Conservation (phyloP, 2,113 vertebrate genomes). For the Etheostoma cragini region DNA sequence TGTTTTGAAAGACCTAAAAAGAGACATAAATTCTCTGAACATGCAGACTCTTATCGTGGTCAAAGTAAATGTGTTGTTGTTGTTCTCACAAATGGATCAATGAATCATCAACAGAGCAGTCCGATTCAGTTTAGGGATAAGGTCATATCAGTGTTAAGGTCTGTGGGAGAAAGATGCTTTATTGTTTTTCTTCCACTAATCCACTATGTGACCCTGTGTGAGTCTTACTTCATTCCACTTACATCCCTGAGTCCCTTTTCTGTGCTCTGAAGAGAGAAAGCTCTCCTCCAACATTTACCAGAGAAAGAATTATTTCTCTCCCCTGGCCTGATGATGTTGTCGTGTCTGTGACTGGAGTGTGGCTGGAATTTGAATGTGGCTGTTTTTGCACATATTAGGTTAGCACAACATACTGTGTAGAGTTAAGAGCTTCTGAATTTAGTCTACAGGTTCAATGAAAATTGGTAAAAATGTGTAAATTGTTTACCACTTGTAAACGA, state of each 20-base stretch:
- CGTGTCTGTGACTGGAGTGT: constrained; percentile 37
- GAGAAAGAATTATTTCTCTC: constrained; percentile 44
- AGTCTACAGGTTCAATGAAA: not conserved
- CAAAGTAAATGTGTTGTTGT: constrained; percentile 16
- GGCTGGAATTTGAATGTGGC: constrained; percentile 55
- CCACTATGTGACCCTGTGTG: constrained; percentile 25
- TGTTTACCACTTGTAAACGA: not conserved
- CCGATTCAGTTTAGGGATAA: constrained; percentile 31
- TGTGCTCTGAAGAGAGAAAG: not conserved
- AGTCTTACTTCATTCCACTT: constrained; percentile 17
- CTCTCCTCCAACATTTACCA: constrained; percentile 35
- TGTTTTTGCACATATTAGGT: constrained; percentile 23
- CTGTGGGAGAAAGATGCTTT: constrained; percentile 21
- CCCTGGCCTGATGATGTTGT: constrained; percentile 53
- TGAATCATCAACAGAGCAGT: constrained; percentile 29
- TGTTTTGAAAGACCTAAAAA: constrained; percentile 1
- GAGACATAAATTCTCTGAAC: not conserved
- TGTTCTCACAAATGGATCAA: constrained; percentile 51
- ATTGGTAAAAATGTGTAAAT: not conserved
- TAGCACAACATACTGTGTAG: not conserved
- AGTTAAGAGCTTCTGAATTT: not conserved
- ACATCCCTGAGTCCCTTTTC: constrained; percentile 10
- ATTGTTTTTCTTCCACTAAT: constrained; percentile 52
- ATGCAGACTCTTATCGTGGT: not conserved
- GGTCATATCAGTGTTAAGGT: constrained; percentile 35